Evolutionary conservation across 2,113 vertebrate species (phyloP).

Genomic region (Entomyzon cyanotis): DNA sequence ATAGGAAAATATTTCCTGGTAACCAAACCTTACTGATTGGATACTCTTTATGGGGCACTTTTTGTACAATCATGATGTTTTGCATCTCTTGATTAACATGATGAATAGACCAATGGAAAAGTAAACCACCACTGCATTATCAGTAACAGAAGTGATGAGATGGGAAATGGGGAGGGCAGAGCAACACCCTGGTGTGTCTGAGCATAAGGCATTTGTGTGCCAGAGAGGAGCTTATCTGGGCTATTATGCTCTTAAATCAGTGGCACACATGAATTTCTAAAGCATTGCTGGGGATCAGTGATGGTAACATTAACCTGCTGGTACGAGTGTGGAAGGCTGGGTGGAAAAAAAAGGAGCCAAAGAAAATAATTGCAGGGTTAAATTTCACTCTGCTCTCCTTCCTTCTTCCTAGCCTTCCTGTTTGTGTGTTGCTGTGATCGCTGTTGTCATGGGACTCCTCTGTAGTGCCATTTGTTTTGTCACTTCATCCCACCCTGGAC

Average conservation of each 20-base stretch:
- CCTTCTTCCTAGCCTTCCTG: conserved; percentile 3
- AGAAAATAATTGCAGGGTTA: not conserved
- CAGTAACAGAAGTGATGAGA: not conserved
- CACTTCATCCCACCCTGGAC: not conserved
- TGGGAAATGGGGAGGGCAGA: not conserved
- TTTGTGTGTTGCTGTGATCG: not conserved
- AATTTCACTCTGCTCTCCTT: not conserved
- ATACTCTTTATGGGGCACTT: not conserved
- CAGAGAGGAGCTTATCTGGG: not conserved
- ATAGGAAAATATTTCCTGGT: conserved; percentile 43
- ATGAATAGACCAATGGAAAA: not conserved
- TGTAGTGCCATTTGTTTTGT: not conserved
- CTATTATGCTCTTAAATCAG: not conserved
- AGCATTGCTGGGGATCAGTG: not conserved
- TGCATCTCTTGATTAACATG: not conserved
- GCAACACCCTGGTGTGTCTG: not conserved
- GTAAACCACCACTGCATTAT: not conserved
- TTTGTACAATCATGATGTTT: not conserved
- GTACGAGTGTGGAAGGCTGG: not conserved
- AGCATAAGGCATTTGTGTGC: not conserved
- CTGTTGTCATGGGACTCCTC: conserved; percentile 3
- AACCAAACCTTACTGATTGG: not conserved
- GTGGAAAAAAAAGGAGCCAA: not conserved
- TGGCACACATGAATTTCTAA: not conserved
- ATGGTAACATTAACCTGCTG: not conserved